Conservation (phyloP, 2,888 invertebrate genomes). For the Chrysolina oricalcia region DNA sequence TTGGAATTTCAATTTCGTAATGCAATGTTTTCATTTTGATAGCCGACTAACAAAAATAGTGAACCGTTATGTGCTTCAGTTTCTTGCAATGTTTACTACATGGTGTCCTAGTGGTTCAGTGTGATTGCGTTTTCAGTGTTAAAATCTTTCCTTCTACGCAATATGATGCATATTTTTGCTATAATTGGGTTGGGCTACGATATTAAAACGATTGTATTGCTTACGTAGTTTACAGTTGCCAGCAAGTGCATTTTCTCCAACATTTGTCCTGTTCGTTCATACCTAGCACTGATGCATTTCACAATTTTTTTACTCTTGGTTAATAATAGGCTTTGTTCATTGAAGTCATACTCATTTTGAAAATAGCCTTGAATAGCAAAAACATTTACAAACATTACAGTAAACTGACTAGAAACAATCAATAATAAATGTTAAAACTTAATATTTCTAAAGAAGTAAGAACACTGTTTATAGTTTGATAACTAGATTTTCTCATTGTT, state of each 20-base stretch:
- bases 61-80: conserved; percentile 63
- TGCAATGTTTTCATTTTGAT: conserved; percentile 66
- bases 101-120: conserved; percentile 28
- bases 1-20: conserved; percentile 63
- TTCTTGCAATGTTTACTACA: conserved; percentile 38
- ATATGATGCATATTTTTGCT: conserved; percentile 25
- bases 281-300: background rate
- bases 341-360: background rate
- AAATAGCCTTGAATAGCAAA: background rate
- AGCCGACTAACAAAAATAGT: conserved; percentile 56
- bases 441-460: too few relatives aligned
- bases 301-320: background rate
- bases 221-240: conserved; percentile 39
- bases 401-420: background rate
- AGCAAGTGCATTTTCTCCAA: conserved; percentile 23
- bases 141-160: conserved; percentile 24
- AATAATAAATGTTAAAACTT: too few relatives aligned
- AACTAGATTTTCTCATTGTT: conserved; percentile 59
- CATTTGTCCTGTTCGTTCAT: background rate
- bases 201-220: conserved; percentile 37
- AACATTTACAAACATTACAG: background rate
- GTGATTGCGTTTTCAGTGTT: conserved; percentile 33
- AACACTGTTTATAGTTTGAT: too few relatives aligned
- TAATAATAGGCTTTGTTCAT: background rate
- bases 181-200: conserved; percentile 34